A percentile compares a stretch with the other conserved stretches of the same genome.
These are phyloP conservation scores for Mobula hypostoma DNA, from an alignment of 2,113 vertebrate genomes.

Conservation along the genomic window DNA sequence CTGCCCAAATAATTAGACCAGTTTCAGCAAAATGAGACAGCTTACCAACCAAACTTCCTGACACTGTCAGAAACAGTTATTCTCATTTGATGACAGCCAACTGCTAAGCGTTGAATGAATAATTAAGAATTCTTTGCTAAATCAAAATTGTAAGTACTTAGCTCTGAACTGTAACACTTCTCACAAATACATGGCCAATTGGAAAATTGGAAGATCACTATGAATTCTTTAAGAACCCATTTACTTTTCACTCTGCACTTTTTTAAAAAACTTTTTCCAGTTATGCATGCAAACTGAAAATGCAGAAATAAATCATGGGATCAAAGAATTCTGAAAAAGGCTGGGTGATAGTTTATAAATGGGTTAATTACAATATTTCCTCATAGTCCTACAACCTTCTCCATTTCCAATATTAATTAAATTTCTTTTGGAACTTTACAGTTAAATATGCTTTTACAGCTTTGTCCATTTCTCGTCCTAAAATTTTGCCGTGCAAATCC, in stretches of 20 bases:
- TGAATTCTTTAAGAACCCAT: background rate
- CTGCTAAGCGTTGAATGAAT: conserved; percentile 24
- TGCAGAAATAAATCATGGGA: background rate
- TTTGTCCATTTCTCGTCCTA: too few species aligned
- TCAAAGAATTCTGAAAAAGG: background rate
- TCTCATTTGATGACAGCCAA: conserved; percentile 35
- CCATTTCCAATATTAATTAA: background rate
- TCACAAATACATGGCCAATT: background rate
- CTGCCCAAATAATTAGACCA: conserved; percentile 37
- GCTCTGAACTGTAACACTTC: conserved; percentile 3
- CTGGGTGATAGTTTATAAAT: background rate
- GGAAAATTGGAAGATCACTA: background rate
- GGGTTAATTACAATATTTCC: background rate
- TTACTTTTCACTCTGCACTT: background rate
- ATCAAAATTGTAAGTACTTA: conserved; percentile 1
- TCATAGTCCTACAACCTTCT: background rate
- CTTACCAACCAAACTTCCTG: conserved; percentile 29
- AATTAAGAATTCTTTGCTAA: conserved; percentile 17
- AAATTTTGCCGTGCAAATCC: too few species aligned
- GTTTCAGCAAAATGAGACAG: conserved; percentile 36
- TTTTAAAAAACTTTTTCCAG: too few species aligned
- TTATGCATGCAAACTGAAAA: background rate
- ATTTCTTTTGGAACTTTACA: background rate
- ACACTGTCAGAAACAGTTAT: conserved; percentile 35
- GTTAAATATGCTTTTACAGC: background rate